A percentile compares a stretch with the other conserved stretches of the same genome.
phyloP scores from a whole-genome alignment of 2,888 invertebrate genomes.

The Uloborus plumipes region DNA sequence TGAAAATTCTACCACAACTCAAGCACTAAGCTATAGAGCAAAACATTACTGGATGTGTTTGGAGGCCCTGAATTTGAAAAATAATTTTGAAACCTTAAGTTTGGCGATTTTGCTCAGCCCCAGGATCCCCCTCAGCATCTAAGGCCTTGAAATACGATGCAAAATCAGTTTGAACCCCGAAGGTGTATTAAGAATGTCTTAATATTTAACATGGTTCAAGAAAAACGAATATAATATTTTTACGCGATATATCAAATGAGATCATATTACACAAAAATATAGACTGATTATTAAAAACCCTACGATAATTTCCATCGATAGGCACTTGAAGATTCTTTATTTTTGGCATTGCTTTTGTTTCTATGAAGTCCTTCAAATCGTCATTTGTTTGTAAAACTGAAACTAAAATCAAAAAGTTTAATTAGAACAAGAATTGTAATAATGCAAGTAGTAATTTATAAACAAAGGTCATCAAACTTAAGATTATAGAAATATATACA shows the following conservation, averaged over 20 bases:
- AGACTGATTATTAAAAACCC: constrained; percentile 29
- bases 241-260: not conserved
- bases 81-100: no score
- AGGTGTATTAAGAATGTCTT: no score
- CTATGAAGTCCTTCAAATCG: constrained; percentile 79
- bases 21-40: no score
- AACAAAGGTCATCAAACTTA: not conserved
- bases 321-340: constrained; percentile 90
- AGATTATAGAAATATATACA: not conserved
- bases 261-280: not conserved
- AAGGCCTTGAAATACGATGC: no score
- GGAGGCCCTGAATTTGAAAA: no score
- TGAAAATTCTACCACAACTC: no score
- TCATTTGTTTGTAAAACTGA: constrained; percentile 83
- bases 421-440: not conserved
- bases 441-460: not conserved
- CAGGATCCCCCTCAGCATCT: no score
- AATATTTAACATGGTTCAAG: no score
- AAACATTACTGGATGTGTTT: no score
- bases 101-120: no score
- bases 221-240: not conserved
- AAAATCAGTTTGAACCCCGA: no score
- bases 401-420: constrained; percentile 30
- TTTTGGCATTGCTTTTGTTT: constrained; percentile 86
- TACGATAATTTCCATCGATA: constrained; percentile 85